Evolutionary conservation across 2,888 invertebrate species (phyloP), one percentile per base, ranked within the genome.

Genomic region (Ophonus ardosiacus): DNA sequence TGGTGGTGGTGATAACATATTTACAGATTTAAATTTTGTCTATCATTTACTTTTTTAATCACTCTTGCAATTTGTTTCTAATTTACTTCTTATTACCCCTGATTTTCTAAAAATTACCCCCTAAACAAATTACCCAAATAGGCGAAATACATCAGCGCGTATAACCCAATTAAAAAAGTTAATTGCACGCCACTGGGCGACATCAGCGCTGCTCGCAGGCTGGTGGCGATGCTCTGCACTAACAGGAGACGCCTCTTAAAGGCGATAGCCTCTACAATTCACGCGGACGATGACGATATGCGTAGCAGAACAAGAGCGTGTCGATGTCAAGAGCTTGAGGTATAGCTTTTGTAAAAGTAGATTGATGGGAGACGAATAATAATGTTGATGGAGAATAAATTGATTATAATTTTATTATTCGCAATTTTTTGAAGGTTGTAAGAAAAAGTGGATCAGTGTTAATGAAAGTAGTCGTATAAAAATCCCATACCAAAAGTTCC

Each of bases 121-220:
- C 71, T 74, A 78, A 78, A 78, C 56, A 57, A 78, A 57, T 78
- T 57, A 78, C 57, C 57, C 21, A 56, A 78, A 57, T 51, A 59
- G 56, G 78, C 57, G 78, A 57, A 78, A 57, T 59, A 78, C 78
- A 56, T 57, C 59, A 57, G n/a, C 68, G n/a, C n/a, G 68, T 68
- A 31, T 68, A 68, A 74, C 71, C 5, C 56, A 78, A 78, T 78
- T 78, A 56, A 56, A 76, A 76, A 78, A 56, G 57, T 78, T 57
- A 78, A 78, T 57, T 78, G 56, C 57, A 56, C 78, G 78, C 78
- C 57, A 78, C 57, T 78, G 78, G 78, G 56, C 56, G 78, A 43
- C 51, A 10, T 5, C 74, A 74, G 74, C 51, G 74, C 43, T 13
- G 43, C 71, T 38, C 13, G 10, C 18, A 40, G 51, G 56, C 51